A percentile compares a stretch with the other conserved stretches of the same genome.
phyloP scores from a whole-genome alignment of 2,797 vertebrate species.

The Characodon lateralis region DNA sequence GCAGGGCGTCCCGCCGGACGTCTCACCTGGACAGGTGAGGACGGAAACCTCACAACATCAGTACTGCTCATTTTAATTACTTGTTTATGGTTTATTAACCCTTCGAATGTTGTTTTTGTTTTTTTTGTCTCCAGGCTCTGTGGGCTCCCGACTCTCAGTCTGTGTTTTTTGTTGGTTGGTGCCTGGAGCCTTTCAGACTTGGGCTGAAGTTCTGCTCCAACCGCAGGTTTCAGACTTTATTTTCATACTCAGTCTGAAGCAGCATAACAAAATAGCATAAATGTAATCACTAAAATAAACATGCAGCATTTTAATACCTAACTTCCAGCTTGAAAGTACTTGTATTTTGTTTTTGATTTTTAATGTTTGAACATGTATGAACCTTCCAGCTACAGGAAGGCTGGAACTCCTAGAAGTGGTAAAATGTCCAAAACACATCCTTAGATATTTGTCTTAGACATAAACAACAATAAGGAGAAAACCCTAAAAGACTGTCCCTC shows the following conservation, averaged over 20 bases:
- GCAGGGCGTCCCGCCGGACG: constrained; percentile 66
- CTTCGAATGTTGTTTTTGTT: background rate
- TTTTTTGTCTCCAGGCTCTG: constrained; percentile 77
- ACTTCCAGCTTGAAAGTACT: background rate
- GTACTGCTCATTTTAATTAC: background rate
- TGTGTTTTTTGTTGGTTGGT: constrained; percentile 88
- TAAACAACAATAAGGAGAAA: background rate
- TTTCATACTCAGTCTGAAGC: background rate
- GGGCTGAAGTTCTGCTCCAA: constrained; percentile 85
- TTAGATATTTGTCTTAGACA: background rate
- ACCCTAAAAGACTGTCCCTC: background rate
- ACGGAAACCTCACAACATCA: background rate
- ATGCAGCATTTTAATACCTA: background rate
- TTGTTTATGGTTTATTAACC: background rate
- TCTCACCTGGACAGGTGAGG: constrained; percentile 83
- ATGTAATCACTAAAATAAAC: background rate
- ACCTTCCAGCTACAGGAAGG: background rate
- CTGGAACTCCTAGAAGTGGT: background rate
- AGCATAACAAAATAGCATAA: background rate
- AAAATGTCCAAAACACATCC: background rate
- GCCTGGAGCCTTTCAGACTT: constrained; percentile 83
- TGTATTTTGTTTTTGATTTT: background rate
- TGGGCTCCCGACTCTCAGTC: constrained; percentile 84
- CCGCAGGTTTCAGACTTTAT: constrained; percentile 71
- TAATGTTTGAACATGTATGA: background rate